Base-by-base conservation (phyloP, 2,888 invertebrate species). In the Rugalucina vietnamica region DNA sequence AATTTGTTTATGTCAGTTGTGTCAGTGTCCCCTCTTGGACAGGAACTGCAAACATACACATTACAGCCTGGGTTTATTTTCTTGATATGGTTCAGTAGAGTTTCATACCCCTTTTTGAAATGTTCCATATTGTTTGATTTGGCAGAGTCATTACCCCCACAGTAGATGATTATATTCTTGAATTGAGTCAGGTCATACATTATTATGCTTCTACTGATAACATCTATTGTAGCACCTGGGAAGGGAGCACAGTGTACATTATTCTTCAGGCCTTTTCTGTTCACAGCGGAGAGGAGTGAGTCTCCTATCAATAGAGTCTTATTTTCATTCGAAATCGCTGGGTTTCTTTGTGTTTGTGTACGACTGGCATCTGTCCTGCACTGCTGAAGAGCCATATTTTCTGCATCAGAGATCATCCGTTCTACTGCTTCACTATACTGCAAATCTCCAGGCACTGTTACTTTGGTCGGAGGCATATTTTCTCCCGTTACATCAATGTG, bases 1-100 rank as follows among this genome's bases (percentile, higher is more conserved):
- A 70, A n/a, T 24, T 70, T 21, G 21, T 70, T 70, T 70, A 39
- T 70, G 34, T 21, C 70, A n/a, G 70, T 34, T 12, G 36, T 36
- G 36, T 70, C 70, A 27, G 70, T 70, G 29, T 70, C 70, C 37
- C 70, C 70, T 27, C 36, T n/a, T 3, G 70, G 70, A 36, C 70
- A 36, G 14, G 39, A 36, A 27, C 36, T 36, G 70, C 70, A 70
- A 3, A 70, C 24, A 36, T 27, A 70, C 29, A 70, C 1, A 2
- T 36, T 39, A 36, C 10, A 29, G n/a, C 36, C 3, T 8, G 70
- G 2, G 70, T 69, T 69, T 69, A 8, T 69, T 2, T 24, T 18
- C 32, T 69, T 69, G 3, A 27, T 18, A 69, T 18, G 21, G 27
- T 34, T 34, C 18, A 69, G n/a, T 4, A 69, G 69, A 14, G n/a